Base-by-base conservation (phyloP, 2,888 invertebrate species). In the Saturnia pavonia region DNA sequence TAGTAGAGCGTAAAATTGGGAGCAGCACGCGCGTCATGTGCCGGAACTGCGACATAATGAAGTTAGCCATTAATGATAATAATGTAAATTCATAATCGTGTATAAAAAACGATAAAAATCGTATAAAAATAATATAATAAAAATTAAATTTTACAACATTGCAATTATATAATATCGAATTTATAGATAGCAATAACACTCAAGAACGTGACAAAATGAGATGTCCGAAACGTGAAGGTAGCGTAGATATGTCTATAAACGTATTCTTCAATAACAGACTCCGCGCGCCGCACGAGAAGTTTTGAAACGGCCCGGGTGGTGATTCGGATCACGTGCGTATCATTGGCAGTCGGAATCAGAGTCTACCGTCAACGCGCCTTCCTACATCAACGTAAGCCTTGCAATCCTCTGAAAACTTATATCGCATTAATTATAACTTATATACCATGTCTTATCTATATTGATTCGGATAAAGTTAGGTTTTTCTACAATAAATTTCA, bases 271-370 rank as follows among this genome's bases (percentile, higher is more conserved):
- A 85, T 87, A 87, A 85, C 81, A 79, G 76, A 43, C 78, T 78
- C 77, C 76, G 73, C 34, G 34, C 34, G 34, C 34, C 3, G 2
- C 77, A 77, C 75, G 79, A 80, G 83, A 78, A 80, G 80, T 74
- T 82, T 81, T 78, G 77, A 78, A 81, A 80, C 79, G 80, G 79
- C 71, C 74, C 76, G 74, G 79, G 83, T 84, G 77, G 63, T 68
- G 75, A 91, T 82, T 84, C 88, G 74, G 81, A 80, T 87, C 91
- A 91, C 91, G 91, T 91, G 85, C 90, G 87, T 86, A 88, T 90
- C 91, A 91, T 91, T 90, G 91, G 89, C 90, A 88, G 85, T 82
- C 82, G 86, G 88, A 89, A 88, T 88, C 88, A 89, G 87, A 85
- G 83, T 83, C 84, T 81, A 82, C 78, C 86, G 86, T 88, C 88